Evolutionary conservation across 2,888 invertebrate species (phyloP).

Genomic region (Nomada fabriciana): DNA sequence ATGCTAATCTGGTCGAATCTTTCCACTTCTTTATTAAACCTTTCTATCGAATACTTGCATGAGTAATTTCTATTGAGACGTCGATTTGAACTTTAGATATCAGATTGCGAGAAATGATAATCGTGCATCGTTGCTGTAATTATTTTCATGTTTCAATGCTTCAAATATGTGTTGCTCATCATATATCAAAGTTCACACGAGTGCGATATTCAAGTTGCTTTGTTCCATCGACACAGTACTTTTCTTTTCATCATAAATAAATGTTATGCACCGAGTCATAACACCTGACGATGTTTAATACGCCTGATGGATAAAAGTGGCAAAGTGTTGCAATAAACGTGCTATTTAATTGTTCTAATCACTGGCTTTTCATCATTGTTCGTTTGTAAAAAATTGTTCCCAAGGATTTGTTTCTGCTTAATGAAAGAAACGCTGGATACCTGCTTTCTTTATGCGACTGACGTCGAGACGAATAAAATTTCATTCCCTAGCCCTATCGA

Average conservation of each 20-base stretch:
- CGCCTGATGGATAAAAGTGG: not conserved
- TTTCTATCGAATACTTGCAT: constrained; percentile 29
- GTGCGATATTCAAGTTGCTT: constrained; percentile 32
- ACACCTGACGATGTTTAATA: not conserved
- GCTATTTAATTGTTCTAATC: constrained; percentile 15
- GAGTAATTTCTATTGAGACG: constrained; percentile 47
- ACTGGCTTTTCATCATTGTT: not conserved
- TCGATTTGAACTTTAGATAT: constrained; percentile 62
- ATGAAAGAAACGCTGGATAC: too few species aligned
- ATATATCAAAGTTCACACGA: constrained; percentile 61
- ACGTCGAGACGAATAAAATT: too few species aligned
- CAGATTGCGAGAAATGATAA: constrained; percentile 55
- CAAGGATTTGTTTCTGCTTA: not conserved
- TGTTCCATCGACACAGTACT: constrained; percentile 7
- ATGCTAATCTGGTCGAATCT: constrained; percentile 53
- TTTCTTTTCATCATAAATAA: not conserved
- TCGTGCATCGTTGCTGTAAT: constrained; percentile 53
- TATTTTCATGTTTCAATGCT: constrained; percentile 55
- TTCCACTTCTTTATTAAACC: constrained; percentile 29
- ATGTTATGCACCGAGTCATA: not conserved
- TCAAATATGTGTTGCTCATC: constrained; percentile 51
- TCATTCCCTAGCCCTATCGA: too few species aligned
- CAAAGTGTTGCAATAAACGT: not conserved
- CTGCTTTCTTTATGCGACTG: too few species aligned
- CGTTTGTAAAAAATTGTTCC: not conserved